These are phyloP conservation scores for Serranus cabrilla DNA, from an alignment of 2,797 vertebrate genomes.

Conservation along the genomic window DNA sequence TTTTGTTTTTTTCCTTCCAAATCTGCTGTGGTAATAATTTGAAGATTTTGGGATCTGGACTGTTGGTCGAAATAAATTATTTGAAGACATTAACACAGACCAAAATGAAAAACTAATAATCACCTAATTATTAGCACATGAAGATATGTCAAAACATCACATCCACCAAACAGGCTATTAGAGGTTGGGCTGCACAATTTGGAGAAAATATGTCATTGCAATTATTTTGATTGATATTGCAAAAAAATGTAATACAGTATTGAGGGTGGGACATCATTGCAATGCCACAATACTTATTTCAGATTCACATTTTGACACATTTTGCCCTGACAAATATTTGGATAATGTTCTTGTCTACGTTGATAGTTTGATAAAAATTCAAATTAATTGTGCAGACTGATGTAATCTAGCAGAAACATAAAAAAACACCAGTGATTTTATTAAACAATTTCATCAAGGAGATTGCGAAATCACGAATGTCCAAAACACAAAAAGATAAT, in stretches of 20 bases:
- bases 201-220: too few relatives aligned
- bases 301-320: too few relatives aligned
- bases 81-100: background rate
- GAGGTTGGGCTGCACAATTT: too few relatives aligned
- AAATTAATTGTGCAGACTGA: background rate
- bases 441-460: background rate
- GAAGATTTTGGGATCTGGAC: background rate
- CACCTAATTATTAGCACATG: background rate
- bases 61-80: background rate
- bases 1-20: background rate
- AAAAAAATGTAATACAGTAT: too few relatives aligned
- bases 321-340: too few relatives aligned
- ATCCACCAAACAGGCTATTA: too few relatives aligned
- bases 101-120: background rate
- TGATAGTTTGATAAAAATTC: too few relatives aligned
- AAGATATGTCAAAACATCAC: background rate
- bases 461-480: background rate
- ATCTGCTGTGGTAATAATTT: background rate
- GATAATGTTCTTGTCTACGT: too few relatives aligned
- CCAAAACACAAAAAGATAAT: background rate
- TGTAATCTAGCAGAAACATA: background rate
- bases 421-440: background rate
- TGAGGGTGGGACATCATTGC: too few relatives aligned
- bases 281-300: too few relatives aligned
- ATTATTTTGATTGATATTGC: too few relatives aligned